phyloP scores from a whole-genome alignment of 2,888 invertebrate species.

The Caenorhabditis panamensis region DNA sequence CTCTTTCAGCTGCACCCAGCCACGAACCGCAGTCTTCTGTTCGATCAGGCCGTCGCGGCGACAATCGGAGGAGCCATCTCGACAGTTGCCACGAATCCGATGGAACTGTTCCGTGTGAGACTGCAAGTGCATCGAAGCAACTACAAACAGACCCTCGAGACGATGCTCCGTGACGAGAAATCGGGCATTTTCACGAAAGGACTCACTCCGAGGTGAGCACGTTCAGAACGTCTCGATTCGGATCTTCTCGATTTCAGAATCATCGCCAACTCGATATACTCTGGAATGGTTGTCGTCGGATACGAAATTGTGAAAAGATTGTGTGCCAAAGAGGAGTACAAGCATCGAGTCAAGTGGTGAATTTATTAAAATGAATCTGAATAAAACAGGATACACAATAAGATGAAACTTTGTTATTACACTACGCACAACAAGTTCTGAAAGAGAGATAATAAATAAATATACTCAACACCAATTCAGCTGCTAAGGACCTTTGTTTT shows the following conservation, averaged over 20 bases:
- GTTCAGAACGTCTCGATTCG: too few species aligned
- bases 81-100: slow-evolving; percentile 71
- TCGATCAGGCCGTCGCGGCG: slow-evolving; percentile 70
- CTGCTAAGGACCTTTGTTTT: too few species aligned
- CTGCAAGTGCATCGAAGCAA: slow-evolving; percentile 68
- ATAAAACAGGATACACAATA: too few species aligned
- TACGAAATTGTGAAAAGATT: slow-evolving; percentile 72
- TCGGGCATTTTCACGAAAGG: slow-evolving; percentile 69
- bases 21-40: slow-evolving; percentile 59
- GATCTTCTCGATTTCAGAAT: too few species aligned
- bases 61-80: slow-evolving; percentile 66
- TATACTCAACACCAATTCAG: too few species aligned
- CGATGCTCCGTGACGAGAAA: slow-evolving; percentile 66
- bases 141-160: slow-evolving; percentile 62
- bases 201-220: slow-evolving; percentile 61
- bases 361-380: background rate
- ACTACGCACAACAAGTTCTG: background rate
- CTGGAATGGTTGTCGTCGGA: slow-evolving; percentile 71
- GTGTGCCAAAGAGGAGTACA: slow-evolving; percentile 71
- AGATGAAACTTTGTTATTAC: too few species aligned
- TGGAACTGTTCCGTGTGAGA: slow-evolving; percentile 72
- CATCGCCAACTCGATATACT: slow-evolving; percentile 71
- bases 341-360: slow-evolving; percentile 71
- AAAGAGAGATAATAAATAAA: too few species aligned
- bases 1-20: slow-evolving; percentile 47